Evolutionary conservation across 1,140 invertebrate species (phyloP).

Genomic region (Calephelis virginiensis): DNA sequence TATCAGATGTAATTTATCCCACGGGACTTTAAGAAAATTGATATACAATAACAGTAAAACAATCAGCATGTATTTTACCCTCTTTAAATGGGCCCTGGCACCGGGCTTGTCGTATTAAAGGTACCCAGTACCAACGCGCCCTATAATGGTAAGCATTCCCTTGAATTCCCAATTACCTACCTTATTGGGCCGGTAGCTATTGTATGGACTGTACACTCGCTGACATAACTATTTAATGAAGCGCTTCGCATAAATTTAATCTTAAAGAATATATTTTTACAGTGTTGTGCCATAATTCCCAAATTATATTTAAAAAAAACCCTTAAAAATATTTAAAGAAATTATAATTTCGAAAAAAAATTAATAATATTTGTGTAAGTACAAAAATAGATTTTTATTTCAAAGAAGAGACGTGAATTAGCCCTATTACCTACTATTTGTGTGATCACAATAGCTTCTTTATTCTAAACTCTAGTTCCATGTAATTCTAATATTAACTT

Average conservation of each 20-base stretch:
- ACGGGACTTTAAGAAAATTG: background rate
- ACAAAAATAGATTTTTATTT: too few species aligned
- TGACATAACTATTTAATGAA: constrained; percentile 14
- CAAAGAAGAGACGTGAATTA: too few species aligned
- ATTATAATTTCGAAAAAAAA: too few species aligned
- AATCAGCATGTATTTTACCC: background rate
- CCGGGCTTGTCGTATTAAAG: constrained; percentile 45
- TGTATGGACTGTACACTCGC: constrained; percentile 34
- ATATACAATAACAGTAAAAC: constrained; percentile 19
- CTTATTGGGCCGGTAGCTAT: constrained; percentile 52
- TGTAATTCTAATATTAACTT: too few species aligned
- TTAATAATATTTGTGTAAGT: too few species aligned
- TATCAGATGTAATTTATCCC: background rate
- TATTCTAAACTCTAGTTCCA: too few species aligned
- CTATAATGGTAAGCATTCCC: constrained; percentile 42
- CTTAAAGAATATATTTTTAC: too few species aligned
- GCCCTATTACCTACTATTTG: too few species aligned
- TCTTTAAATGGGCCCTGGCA: constrained; percentile 34
- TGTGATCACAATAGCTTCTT: too few species aligned
- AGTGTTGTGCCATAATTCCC: too few species aligned
- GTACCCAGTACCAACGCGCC: constrained; percentile 29
- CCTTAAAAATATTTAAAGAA: too few species aligned
- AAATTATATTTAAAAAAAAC: too few species aligned
- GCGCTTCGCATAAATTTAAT: background rate
- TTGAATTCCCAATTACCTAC: constrained; percentile 58